These are phyloP conservation scores for Lasius fuliginosus DNA, from an alignment of 2,888 invertebrate species.

Conservation along the genomic window DNA sequence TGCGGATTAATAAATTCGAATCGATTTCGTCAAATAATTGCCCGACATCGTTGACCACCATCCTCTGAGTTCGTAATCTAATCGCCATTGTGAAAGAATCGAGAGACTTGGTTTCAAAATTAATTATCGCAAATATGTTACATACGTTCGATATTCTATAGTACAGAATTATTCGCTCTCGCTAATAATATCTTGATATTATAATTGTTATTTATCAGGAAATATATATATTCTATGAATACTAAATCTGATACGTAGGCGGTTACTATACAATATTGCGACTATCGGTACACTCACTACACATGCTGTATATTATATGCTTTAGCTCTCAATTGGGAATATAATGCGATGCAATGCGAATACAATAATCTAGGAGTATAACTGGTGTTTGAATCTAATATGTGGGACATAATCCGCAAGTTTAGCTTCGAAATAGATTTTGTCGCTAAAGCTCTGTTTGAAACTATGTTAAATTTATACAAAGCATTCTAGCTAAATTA, in stretches of 20 bases:
- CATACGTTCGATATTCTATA: not conserved
- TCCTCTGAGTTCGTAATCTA: not conserved
- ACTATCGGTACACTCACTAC: not conserved
- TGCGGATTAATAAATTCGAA: conserved; percentile 31
- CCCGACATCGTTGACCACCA: not conserved
- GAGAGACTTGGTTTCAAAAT: not conserved
- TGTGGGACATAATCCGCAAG: not conserved
- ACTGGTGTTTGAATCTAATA: not conserved
- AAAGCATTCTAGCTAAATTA: not conserved
- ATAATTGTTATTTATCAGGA: not conserved
- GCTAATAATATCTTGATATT: conserved; percentile 3
- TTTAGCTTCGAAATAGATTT: conserved; percentile 11
- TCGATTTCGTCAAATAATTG: conserved; percentile 10
- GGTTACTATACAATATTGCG: not conserved
- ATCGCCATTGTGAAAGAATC: not conserved
- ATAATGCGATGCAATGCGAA: not conserved
- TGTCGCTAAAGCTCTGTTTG: not conserved
- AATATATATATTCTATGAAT: not conserved
- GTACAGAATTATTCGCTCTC: not conserved
- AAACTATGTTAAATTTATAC: not conserved
- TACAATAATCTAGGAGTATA: not conserved
- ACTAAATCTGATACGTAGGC: not conserved
- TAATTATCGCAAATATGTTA: conserved; percentile 14
- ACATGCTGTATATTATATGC: not conserved
- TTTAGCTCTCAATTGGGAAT: conserved; percentile 10